phyloP scores from a whole-genome alignment of 1,140 invertebrate genomes.

The Coenobita brevimanus region DNA sequence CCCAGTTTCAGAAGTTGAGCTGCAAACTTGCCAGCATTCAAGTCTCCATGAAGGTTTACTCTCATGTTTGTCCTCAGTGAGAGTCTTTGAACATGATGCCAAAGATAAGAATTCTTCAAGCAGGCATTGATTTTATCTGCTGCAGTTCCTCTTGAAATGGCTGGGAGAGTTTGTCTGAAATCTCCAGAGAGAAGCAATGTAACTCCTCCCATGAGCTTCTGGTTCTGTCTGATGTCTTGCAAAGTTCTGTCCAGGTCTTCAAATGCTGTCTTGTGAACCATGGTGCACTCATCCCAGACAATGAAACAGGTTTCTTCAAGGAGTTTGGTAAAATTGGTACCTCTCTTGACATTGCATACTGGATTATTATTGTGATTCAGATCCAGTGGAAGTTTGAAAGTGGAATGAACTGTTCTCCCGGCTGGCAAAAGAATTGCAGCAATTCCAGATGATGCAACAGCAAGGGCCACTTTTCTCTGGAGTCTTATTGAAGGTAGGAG shows the following conservation, averaged over 20 bases:
- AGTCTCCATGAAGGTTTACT: background rate
- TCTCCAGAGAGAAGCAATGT: background rate
- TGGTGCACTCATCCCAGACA: background rate
- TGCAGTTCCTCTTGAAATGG: background rate
- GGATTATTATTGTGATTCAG: too few relatives aligned
- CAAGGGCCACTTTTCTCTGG: slow-evolving; percentile 72
- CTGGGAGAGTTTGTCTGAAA: background rate
- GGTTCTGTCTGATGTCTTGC: background rate
- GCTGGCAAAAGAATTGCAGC: slow-evolving; percentile 76
- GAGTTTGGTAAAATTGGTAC: too few relatives aligned
- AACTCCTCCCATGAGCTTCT: background rate
- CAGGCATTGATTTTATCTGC: slow-evolving; percentile 1
- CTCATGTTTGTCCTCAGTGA: background rate
- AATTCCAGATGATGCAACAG: slow-evolving; percentile 76
- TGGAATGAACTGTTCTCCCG: too few relatives aligned
- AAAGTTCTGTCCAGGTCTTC: background rate
- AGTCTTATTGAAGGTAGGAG: background rate
- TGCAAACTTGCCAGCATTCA: background rate
- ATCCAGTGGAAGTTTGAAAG: too few relatives aligned
- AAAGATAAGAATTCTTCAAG: background rate
- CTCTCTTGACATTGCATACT: too few relatives aligned
- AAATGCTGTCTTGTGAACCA: background rate
- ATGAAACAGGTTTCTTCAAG: background rate
- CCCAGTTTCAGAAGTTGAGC: background rate
- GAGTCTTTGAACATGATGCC: background rate